Percentiles rank a stretch among this genome's conserved stretches.
Evolutionary conservation across 2,113 vertebrate species (phyloP).

Genomic region (Tenrec ecaudatus): DNA sequence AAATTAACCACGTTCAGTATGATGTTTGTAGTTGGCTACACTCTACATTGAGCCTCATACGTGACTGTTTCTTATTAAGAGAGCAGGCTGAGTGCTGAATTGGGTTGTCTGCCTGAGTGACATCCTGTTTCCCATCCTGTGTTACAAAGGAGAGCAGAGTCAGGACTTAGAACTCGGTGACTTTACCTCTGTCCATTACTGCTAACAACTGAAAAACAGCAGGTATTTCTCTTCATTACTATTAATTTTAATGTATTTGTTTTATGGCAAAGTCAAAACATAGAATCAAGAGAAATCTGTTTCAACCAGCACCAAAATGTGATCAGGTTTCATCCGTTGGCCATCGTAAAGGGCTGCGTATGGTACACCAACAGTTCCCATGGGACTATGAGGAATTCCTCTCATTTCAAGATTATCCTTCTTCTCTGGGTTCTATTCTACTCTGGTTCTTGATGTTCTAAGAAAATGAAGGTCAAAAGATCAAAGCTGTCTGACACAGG

Average conservation of each 20-base stretch:
- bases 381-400: neutral
- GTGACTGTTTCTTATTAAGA: neutral
- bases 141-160: neutral
- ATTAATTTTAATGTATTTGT: neutral
- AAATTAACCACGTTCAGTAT: neutral
- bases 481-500: neutral
- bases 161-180: neutral
- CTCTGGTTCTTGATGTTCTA: neutral
- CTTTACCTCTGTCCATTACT: neutral
- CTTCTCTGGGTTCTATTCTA: neutral
- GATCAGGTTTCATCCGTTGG: neutral
- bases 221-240: neutral
- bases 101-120: neutral
- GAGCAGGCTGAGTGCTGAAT: neutral
- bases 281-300: neutral
- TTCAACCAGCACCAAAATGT: neutral
- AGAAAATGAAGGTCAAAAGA: neutral
- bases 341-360: neutral
- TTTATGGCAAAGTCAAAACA: conserved; percentile 4
- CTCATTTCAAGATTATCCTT: neutral
- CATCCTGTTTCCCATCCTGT: neutral
- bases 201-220: conserved; percentile 24
- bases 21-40: neutral
- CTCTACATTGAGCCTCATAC: neutral
- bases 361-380: neutral